A percentile compares a stretch with the other conserved stretches of the same genome.
These are phyloP conservation scores for Rhopalosiphum padi DNA, from an alignment of 1,140 invertebrate genomes.

Conservation along the genomic window DNA sequence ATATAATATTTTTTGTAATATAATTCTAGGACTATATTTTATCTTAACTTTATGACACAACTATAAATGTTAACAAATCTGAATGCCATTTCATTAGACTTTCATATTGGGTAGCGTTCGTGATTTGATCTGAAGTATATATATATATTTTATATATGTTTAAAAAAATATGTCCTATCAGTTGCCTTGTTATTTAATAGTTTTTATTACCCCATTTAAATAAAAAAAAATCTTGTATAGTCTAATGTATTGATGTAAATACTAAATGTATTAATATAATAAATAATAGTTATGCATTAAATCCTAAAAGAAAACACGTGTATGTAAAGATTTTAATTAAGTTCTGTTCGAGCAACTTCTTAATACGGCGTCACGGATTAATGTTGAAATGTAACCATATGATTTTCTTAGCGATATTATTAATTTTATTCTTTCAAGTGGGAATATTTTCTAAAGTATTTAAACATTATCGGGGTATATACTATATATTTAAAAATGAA, in stretches of 20 bases:
- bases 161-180: not conserved
- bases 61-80: not conserved
- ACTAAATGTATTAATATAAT: not conserved
- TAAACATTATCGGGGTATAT: not conserved
- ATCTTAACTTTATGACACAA: not conserved
- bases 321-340: not conserved
- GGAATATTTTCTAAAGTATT: not conserved
- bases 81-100: not conserved
- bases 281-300: not conserved
- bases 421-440: not conserved
- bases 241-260: not conserved
- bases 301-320: conserved; percentile 22
- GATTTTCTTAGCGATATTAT: not conserved
- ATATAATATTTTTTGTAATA: not conserved
- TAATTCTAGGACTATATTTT: not conserved
- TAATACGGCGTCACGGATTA: not conserved
- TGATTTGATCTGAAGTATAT: not conserved
- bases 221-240: not conserved
- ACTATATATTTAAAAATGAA: not conserved
- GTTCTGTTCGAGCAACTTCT: not conserved
- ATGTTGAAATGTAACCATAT: not conserved
- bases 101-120: not conserved
- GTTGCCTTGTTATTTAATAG: not conserved
- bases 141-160: not conserved
- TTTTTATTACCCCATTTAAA: not conserved